Conservation (phyloP, 2,888 invertebrate species). For the Acronicta alni region DNA sequence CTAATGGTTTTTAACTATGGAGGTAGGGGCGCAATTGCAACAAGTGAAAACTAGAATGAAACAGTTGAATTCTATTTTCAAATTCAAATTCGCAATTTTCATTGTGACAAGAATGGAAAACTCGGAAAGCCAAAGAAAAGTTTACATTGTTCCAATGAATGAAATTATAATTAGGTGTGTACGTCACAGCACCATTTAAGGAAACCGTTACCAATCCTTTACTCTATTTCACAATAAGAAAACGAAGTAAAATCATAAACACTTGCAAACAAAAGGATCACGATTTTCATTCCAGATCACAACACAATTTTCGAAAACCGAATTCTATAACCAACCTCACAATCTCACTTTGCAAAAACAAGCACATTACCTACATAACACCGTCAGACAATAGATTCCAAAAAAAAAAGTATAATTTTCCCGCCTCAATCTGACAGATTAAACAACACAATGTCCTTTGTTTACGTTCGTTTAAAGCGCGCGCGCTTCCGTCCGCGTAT, state of each 20-base stretch:
- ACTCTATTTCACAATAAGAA: conserved; percentile 4
- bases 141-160: conserved; percentile 14
- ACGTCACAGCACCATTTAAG: conserved; percentile 16
- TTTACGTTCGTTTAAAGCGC: conserved; percentile 40
- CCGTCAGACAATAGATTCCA: conserved; percentile 8
- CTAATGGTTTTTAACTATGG: not conserved
- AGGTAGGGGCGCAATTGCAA: not conserved
- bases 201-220: conserved; percentile 8
- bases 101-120: conserved; percentile 1
- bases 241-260: not conserved
- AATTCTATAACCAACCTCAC: not conserved
- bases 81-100: conserved; percentile 4
- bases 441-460: conserved; percentile 47
- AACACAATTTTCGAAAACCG: conserved; percentile 2
- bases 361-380: conserved; percentile 33
- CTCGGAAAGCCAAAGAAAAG: conserved; percentile 5
- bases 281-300: not conserved
- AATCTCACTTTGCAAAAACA: conserved; percentile 4
- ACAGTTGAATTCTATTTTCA: conserved; percentile 4
- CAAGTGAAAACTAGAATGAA: not conserved
- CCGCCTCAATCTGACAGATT: conserved; percentile 23
- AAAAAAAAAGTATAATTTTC: conserved; percentile 11
- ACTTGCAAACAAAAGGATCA: conserved; percentile 1
- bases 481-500: conserved; percentile 49
- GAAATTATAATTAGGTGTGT: not conserved